Conservation (phyloP, 2,113 vertebrate genomes). For the Columba livia region DNA sequence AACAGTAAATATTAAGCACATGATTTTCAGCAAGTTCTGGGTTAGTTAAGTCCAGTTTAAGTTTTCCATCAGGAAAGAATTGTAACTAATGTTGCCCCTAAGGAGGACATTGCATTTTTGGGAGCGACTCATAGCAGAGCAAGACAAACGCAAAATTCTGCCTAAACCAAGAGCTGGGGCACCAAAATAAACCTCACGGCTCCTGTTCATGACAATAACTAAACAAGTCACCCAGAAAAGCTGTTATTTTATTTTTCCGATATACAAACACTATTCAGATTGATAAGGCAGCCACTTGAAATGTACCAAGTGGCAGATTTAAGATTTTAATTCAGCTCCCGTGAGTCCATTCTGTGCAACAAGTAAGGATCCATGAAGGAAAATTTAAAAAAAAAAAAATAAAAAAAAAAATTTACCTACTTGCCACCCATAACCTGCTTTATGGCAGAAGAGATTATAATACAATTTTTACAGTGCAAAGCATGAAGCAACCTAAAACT, state of each 20-base stretch:
- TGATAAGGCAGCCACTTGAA: neutral
- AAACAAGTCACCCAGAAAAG: neutral
- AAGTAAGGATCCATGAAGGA: neutral
- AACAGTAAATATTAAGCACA: conserved; percentile 43
- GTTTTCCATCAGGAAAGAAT: conserved; percentile 10
- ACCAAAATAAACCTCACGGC: neutral
- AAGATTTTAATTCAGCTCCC: neutral
- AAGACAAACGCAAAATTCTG: neutral
- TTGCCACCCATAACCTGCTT: neutral
- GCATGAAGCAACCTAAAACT: neutral
- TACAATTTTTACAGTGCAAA: neutral
- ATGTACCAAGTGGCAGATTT: neutral
- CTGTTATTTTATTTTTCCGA: neutral
- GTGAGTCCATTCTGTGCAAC: neutral
- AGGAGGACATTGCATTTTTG: neutral
- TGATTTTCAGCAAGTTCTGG: conserved; percentile 42
- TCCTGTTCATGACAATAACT: neutral
- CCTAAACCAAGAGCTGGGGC: neutral
- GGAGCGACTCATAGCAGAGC: neutral
- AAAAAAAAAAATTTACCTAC: accelerated
- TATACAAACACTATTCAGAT: neutral
- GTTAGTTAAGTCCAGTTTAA: conserved; percentile 2
- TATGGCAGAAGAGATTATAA: too few species aligned
- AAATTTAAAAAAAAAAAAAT: neutral
- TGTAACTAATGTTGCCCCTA: neutral